Base-by-base conservation (phyloP, 2,797 vertebrate species). In the Lutjanus argentimaculatus region DNA sequence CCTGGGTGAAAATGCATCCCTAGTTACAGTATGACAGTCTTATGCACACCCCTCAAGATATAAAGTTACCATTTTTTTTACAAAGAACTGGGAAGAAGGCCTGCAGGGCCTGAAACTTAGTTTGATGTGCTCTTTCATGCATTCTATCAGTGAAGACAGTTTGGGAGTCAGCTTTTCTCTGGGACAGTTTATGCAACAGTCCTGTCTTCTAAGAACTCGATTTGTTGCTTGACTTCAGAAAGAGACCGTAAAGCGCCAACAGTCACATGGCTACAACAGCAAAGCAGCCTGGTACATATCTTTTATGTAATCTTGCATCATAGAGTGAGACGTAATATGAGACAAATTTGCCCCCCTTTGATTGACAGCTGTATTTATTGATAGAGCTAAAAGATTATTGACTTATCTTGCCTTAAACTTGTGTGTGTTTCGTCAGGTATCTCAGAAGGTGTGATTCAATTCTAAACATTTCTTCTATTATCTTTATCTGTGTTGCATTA, bases 241-340 rank as follows among this genome's bases (percentile, higher is more conserved):
- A 25, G 17, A 65, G 22, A 61, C 21, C 7, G 8, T 36, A 19
- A 57, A 42, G 13, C 66, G 82, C 2, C 46, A 63, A 36, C 46
- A 55, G 70, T 77, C 53, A 80, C 53, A 65, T 17, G 69, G 25
- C 62, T 74, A 66, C 48, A 74, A 2, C 19, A 52, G 22, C 64
- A 4, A 57, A 80, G 8, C 67, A 0, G 2, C 7, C 36, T 17
- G 16, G 16, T 16, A 8, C 49, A 9, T 42, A 9, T 51, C 7
- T 72, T 71, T 77, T 69, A 72, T 49, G 25, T 64, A 83, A 76
- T 57, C 66, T n/a, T 51, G 15, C 67, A 40, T 62, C 56, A n/a
- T 3, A 55, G n/a, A 49, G 12, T 30, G 52, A 65, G 19, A 49
- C 0, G 7, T 15, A 82, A 76, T 12, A 25, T 19, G n/a, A 79